Percentiles rank a stretch among this genome's conserved stretches.
phyloP scores from a whole-genome alignment of 2,888 invertebrate species.

The Thalpophila matura region DNA sequence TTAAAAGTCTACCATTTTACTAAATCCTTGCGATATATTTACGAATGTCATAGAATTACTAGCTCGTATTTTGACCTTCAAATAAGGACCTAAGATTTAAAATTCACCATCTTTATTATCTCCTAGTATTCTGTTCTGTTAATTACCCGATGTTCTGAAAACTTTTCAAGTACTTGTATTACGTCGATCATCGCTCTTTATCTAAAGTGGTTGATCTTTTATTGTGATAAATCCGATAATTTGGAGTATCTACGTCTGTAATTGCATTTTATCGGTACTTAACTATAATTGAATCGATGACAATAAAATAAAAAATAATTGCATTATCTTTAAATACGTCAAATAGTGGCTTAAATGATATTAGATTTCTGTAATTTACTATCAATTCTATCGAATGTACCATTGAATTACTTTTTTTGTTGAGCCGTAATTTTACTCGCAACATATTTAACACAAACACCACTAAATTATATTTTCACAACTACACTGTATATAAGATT shows the following conservation, averaged over 20 bases:
- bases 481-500: slow-evolving; percentile 2
- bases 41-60: too few species aligned
- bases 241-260: slow-evolving; percentile 17
- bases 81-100: too few species aligned
- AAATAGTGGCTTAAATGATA: too few species aligned
- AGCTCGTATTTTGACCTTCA: background rate
- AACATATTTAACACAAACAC: background rate
- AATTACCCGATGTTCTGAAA: background rate
- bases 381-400: background rate
- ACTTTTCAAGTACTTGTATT: background rate
- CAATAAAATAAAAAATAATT: background rate
- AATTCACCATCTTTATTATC: background rate
- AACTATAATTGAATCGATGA: background rate
- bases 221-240: slow-evolving; percentile 1
- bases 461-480: too few species aligned
- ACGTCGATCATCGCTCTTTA: background rate
- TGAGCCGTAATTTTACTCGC: background rate
- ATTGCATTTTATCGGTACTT: slow-evolving; percentile 20
- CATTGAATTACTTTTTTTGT: background rate
- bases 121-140: background rate
- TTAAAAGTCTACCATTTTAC: too few species aligned
- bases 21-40: background rate
- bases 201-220: slow-evolving; percentile 10
- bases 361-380: too few species aligned
- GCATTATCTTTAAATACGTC: too few species aligned